Percentiles rank a stretch among this genome's conserved stretches.
Evolutionary conservation across 2,888 invertebrate species (phyloP).

Genomic region (Aplocera efformata): DNA sequence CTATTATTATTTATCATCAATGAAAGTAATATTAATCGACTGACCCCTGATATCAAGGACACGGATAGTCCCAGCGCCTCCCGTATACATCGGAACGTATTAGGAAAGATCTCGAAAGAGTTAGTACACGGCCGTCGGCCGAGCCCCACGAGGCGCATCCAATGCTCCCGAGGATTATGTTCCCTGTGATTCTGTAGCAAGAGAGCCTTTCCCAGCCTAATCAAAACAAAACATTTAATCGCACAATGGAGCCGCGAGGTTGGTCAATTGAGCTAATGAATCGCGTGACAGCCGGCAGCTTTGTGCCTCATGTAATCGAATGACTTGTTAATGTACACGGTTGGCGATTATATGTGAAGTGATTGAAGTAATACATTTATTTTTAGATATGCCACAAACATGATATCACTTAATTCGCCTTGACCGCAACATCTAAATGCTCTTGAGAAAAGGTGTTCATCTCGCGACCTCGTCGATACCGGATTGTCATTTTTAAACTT

Average conservation of each 20-base stretch:
- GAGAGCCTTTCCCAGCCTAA: slow-evolving; percentile 27
- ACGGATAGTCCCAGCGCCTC: no score
- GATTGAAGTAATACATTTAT: slow-evolving; percentile 6
- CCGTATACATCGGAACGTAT: no score
- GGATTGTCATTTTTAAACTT: no score
- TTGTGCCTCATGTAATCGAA: slow-evolving; percentile 13
- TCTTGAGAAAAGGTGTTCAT: background rate
- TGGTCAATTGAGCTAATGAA: slow-evolving; percentile 29
- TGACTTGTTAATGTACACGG: slow-evolving; percentile 6
- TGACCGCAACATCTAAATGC: slow-evolving; percentile 6
- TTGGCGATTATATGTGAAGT: background rate
- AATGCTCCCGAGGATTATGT: no score
- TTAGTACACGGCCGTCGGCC: no score
- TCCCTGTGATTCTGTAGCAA: no score
- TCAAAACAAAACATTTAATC: slow-evolving; percentile 25
- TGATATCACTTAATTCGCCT: slow-evolving; percentile 7
- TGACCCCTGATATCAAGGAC: no score
- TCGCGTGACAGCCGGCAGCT: slow-evolving; percentile 22
- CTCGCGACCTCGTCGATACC: slow-evolving; percentile 7
- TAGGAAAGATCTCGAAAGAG: no score
- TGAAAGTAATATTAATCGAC: no score
- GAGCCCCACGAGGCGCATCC: no score
- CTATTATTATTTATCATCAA: no score
- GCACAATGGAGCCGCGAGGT: slow-evolving; percentile 23
- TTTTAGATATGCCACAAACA: slow-evolving; percentile 2